A percentile compares a stretch with the other conserved stretches of the same genome.
Conservation (phyloP, 2,113 vertebrate species). For the Aegithalos caudatus region DNA sequence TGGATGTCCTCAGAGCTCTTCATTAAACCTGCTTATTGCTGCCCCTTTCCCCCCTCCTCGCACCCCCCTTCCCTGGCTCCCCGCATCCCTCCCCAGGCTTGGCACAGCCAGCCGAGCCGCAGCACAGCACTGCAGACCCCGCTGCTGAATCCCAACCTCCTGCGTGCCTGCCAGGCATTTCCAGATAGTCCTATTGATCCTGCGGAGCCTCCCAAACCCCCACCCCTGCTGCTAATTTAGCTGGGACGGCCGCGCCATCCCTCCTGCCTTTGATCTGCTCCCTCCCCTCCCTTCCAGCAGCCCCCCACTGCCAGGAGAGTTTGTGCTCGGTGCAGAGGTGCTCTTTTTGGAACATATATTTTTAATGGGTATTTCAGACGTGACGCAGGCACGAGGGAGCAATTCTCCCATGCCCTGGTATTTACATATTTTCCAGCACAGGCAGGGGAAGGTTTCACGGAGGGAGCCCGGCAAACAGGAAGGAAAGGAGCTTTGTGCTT, state of each 20-base stretch:
- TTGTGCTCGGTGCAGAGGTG: constrained; percentile 29
- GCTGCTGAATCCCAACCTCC: not conserved
- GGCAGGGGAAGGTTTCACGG: constrained; percentile 38
- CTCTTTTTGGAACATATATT: constrained; percentile 61
- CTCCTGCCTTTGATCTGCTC: constrained; percentile 45
- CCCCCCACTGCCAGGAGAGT: constrained; percentile 33
- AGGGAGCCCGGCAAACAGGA: constrained; percentile 9
- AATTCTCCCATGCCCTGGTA: constrained; percentile 55
- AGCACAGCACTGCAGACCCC: not conserved
- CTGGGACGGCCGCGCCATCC: not conserved
- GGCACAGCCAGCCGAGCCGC: not conserved
- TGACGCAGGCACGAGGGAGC: constrained; percentile 35
- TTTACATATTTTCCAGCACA: constrained; percentile 56
- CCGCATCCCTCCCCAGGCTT: not conserved
- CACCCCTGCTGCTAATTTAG: constrained; percentile 26
- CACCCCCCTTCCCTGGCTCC: not conserved
- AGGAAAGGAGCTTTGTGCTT: constrained; percentile 49
- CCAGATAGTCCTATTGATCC: constrained; percentile 43
- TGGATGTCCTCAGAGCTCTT: not conserved
- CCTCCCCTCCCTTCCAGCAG: constrained; percentile 19
- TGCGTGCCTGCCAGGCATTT: not conserved
- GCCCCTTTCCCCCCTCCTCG: not conserved
- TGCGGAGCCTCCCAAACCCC: constrained; percentile 22
- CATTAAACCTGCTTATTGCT: not conserved
- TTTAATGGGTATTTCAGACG: constrained; percentile 63